phyloP scores from a whole-genome alignment of 2,888 invertebrate genomes.

The Torymus texanus region DNA sequence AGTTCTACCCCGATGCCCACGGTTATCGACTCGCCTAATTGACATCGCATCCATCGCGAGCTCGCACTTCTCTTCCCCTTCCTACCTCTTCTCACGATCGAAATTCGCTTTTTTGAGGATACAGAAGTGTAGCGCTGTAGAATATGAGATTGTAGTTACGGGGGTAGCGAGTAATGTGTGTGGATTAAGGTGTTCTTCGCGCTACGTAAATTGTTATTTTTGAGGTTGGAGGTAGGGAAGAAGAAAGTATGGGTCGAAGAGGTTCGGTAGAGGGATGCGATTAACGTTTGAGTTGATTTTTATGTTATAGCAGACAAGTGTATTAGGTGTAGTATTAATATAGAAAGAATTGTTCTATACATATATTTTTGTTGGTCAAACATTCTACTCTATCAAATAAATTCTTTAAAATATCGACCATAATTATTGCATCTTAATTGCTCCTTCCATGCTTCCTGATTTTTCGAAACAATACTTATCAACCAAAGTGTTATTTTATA shows the following conservation, averaged over 20 bases:
- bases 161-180: background rate
- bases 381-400: too few species aligned
- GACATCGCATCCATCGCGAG: slow-evolving; percentile 61
- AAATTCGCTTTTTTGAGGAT: slow-evolving; percentile 43
- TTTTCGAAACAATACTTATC: background rate
- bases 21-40: slow-evolving; percentile 69
- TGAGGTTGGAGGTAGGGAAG: background rate
- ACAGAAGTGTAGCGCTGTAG: background rate
- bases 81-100: slow-evolving; percentile 17
- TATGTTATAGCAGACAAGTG: too few species aligned
- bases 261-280: background rate
- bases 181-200: slow-evolving; percentile 11
- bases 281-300: too few species aligned
- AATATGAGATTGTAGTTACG: slow-evolving; percentile 7
- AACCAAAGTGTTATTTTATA: too few species aligned
- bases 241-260: background rate
- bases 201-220: slow-evolving; percentile 24
- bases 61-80: background rate
- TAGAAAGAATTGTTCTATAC: too few species aligned
- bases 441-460: too few species aligned
- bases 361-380: too few species aligned
- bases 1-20: slow-evolving; percentile 70
- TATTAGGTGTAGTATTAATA: too few species aligned
- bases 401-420: too few species aligned
- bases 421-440: too few species aligned